A percentile compares a stretch with the other conserved stretches of the same genome.
phyloP scores from a whole-genome alignment of 2,888 invertebrate species.

The Diplazon laetatorius region DNA sequence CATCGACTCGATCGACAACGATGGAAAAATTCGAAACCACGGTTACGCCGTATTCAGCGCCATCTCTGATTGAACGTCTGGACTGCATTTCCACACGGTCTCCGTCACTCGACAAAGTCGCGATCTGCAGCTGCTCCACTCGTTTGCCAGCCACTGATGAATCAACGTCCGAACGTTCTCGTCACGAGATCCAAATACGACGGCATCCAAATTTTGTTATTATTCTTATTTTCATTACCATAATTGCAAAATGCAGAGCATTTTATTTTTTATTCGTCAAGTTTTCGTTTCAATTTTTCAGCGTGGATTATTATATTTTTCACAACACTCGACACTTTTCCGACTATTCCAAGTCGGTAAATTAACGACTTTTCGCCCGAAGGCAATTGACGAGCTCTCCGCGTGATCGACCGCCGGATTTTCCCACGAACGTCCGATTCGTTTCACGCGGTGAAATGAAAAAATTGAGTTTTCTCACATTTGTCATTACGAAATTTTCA shows the following conservation, averaged over 20 bases:
- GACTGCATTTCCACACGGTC: slow-evolving; percentile 35
- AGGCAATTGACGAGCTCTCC: slow-evolving; percentile 28
- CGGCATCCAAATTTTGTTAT: not conserved
- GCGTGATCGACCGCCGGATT: slow-evolving; percentile 57
- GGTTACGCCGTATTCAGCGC: slow-evolving; percentile 47
- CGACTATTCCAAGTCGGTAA: slow-evolving; percentile 44
- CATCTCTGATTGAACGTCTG: slow-evolving; percentile 64
- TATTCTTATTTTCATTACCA: not conserved
- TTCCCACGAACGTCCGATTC: not conserved
- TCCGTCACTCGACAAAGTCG: slow-evolving; percentile 55
- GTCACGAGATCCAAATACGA: not conserved
- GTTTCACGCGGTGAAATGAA: not conserved
- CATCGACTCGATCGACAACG: slow-evolving; percentile 26
- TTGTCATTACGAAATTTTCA: not conserved
- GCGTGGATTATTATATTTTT: not conserved
- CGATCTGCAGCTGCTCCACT: slow-evolving; percentile 48
- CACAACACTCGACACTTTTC: not conserved
- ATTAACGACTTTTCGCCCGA: slow-evolving; percentile 31
- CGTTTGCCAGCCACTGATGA: slow-evolving; percentile 22
- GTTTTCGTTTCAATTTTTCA: no score
- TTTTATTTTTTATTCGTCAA: no score
- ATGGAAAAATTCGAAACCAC: slow-evolving; percentile 36
- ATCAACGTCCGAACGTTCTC: not conserved
- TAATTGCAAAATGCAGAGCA: no score
- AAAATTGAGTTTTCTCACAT: not conserved